These are phyloP conservation scores for Cyaniris semiargus DNA, from an alignment of 2,888 invertebrate species.

Conservation along the genomic window DNA sequence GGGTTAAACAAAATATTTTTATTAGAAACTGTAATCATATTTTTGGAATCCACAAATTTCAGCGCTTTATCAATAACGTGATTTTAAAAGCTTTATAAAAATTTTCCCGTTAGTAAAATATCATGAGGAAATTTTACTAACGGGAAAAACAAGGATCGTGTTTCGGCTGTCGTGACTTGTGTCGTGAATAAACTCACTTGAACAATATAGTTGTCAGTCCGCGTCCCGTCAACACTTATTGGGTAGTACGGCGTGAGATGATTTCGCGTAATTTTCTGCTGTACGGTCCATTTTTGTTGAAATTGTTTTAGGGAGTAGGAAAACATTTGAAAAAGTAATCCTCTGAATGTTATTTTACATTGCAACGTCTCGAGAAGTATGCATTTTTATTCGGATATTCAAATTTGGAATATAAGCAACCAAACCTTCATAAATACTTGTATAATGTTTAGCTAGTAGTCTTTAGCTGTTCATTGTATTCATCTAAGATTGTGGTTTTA, in stretches of 20 bases:
- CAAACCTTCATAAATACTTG: too few relatives aligned
- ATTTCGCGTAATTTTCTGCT: slow-evolving; percentile 33
- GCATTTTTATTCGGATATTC: too few relatives aligned
- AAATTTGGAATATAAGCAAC: too few relatives aligned
- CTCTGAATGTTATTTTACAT: slow-evolving; percentile 15
- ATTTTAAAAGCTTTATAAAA: too few relatives aligned
- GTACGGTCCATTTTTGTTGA: not conserved
- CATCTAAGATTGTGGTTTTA: not conserved
- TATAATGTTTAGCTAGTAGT: too few relatives aligned
- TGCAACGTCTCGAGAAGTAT: too few relatives aligned
- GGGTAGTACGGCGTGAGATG: slow-evolving; percentile 39
- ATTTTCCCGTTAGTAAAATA: too few relatives aligned
- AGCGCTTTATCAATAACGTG: not conserved
- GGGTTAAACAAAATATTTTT: not conserved
- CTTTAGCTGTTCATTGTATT: not conserved
- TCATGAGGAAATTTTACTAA: not conserved
- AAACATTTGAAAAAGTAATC: not conserved
- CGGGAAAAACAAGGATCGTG: slow-evolving; percentile 32
- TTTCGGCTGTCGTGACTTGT: slow-evolving; percentile 40
- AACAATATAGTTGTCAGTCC: slow-evolving; percentile 40
- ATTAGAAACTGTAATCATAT: not conserved
- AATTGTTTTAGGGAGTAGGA: not conserved
- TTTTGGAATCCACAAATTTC: not conserved
- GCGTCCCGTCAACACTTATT: slow-evolving; percentile 43
- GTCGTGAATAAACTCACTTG: slow-evolving; percentile 36